These are phyloP conservation scores for Hippocampus kuda DNA, from an alignment of 2,797 vertebrate genomes.

Conservation along the genomic window DNA sequence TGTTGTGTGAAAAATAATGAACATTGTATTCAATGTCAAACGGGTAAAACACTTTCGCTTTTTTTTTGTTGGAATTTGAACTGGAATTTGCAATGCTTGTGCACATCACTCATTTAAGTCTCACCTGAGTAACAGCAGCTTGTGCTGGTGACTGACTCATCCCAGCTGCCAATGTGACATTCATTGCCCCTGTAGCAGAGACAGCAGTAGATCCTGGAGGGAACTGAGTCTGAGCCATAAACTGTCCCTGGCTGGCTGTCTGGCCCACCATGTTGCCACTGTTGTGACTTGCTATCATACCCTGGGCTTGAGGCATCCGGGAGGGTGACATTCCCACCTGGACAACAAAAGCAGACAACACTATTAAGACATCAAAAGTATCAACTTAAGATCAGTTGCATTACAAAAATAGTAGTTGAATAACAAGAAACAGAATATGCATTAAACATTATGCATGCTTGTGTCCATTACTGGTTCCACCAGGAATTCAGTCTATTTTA, in stretches of 20 bases:
- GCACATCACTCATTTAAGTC: background rate
- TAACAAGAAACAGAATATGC: background rate
- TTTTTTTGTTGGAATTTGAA: background rate
- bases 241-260: constrained; percentile 79
- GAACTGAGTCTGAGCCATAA: constrained; percentile 85
- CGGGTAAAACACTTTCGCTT: background rate
- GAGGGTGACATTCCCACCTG: constrained; percentile 96
- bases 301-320: constrained; percentile 86
- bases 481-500: too few relatives aligned
- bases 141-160: constrained; percentile 79
- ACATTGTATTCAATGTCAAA: background rate
- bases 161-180: constrained; percentile 69
- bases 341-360: constrained; percentile 23
- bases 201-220: constrained; percentile 58
- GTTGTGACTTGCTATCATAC: constrained; percentile 79
- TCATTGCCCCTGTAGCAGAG: constrained; percentile 71
- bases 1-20: background rate
- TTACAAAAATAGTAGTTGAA: too few relatives aligned
- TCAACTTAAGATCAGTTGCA: background rate
- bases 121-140: constrained; percentile 83
- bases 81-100: background rate
- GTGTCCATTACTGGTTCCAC: too few relatives aligned
- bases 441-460: background rate
- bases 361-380: background rate
- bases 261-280: constrained; percentile 83